phyloP scores from a whole-genome alignment of 2,888 invertebrate species.

The Tribolium freemani region DNA sequence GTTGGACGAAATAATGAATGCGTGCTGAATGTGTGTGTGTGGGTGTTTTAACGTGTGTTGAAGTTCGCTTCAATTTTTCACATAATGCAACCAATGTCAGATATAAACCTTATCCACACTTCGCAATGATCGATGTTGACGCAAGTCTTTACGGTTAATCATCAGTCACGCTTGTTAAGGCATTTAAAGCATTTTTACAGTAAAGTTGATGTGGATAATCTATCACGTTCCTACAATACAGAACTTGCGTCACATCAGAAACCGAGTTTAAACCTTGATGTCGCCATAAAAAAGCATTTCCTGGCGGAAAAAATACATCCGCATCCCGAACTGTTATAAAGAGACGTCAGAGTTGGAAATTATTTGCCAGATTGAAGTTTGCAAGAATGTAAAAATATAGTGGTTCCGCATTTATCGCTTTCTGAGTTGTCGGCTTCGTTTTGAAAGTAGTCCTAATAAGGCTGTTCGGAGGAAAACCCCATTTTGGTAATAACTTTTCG shows the following conservation, averaged over 20 bases:
- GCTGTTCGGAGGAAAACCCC: constrained; percentile 17
- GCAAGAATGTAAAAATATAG: not conserved
- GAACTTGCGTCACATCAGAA: not conserved
- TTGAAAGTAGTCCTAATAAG: constrained; percentile 19
- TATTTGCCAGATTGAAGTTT: not conserved
- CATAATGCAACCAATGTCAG: constrained; percentile 2
- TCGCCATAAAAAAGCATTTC: not conserved
- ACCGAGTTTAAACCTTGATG: not conserved
- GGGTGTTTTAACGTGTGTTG: not conserved
- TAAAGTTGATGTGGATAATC: not conserved
- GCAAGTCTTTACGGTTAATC: constrained; percentile 10
- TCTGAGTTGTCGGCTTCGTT: constrained; percentile 8
- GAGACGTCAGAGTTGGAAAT: not conserved
- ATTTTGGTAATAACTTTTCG: constrained; percentile 36
- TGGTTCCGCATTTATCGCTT: constrained; percentile 2
- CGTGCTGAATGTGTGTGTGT: not conserved
- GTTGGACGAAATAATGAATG: too few species aligned
- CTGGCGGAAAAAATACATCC: not conserved
- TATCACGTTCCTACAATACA: not conserved
- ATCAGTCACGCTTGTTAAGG: constrained; percentile 8
- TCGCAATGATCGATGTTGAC: constrained; percentile 15
- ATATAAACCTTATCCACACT: constrained; percentile 9
- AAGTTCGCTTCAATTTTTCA: not conserved
- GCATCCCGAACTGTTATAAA: not conserved
- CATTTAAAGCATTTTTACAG: constrained; percentile 5